phyloP scores from a whole-genome alignment of 2,113 vertebrate genomes.

The Orientallactaga bullata region DNA sequence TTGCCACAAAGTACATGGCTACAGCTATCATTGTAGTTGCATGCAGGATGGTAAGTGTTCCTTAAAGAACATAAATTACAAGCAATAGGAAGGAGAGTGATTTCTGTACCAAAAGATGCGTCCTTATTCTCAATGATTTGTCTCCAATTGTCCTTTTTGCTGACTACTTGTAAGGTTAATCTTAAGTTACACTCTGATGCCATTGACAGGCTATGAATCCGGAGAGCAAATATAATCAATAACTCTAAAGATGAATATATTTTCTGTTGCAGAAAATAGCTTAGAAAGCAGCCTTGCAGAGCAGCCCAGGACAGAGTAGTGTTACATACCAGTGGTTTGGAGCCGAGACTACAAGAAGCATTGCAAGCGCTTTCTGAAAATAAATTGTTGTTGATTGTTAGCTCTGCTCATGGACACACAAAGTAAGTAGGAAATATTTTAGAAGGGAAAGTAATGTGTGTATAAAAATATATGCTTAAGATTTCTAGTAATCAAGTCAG shows the following conservation, averaged over 20 bases:
- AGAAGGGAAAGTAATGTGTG: neutral
- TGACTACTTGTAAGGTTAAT: neutral
- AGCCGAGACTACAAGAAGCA: neutral
- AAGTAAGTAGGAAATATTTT: neutral
- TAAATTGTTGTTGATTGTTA: neutral
- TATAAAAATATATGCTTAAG: conserved; percentile 50
- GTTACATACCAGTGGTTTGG: neutral
- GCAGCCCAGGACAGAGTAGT: neutral
- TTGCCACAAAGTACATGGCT: neutral
- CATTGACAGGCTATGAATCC: neutral
- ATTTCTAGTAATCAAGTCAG: neutral
- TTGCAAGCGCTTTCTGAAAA: conserved; percentile 8
- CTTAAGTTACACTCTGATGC: neutral
- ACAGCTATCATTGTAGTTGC: neutral
- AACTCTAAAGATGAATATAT: neutral
- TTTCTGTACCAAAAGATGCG: neutral
- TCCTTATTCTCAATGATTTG: neutral
- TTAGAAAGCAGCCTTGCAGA: neutral
- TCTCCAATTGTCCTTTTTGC: neutral
- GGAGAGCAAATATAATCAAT: neutral
- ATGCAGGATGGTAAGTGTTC: neutral
- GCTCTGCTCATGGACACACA: neutral
- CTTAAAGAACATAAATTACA: neutral
- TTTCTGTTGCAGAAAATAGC: conserved; percentile 1
- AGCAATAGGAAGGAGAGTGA: neutral